Base-by-base conservation (phyloP, 2,113 vertebrate genomes). In the Naja naja region DNA sequence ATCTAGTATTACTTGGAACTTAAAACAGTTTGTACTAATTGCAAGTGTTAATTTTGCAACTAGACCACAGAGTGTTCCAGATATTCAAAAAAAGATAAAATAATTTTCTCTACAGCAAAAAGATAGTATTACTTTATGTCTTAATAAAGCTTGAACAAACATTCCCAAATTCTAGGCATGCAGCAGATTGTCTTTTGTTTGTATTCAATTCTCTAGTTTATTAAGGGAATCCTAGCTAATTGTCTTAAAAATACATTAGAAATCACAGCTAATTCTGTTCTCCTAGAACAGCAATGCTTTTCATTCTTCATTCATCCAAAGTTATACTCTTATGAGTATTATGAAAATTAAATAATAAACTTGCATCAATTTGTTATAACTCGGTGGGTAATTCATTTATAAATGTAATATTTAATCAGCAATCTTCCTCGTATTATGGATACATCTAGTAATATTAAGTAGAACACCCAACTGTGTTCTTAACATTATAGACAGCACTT, bases 21-120 rank as follows among this genome's bases (percentile, higher is more conserved):
- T 47, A 58, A 18, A 56, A n/a, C 30, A 87, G 16, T 74, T 88
- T 34, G 12, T 74, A 85, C 56, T 86, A 93, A 25, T 5, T 43
- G 60, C 12, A 52, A 53, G 55, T 90, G 81, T 85, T 86, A 81
- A 86, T 93, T 93, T 25, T 25, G 86, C 27, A 88, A 64, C 60
- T 27, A 85, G 81, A 87, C 81, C 81, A 93, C 54, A 87, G 74
- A 64, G 88, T 64, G 81, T n/a, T 93, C 55, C 47, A 69, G 56
- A 25, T 34, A 22, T 64, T 45, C 5, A 3, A 49, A 49, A 56
- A 89, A 20, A 55, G n/a, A 64, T 22, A 34, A 89, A 55, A 60
- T 49, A 85, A 12, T 64, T 34, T 60, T 25, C 45, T 43, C 43
- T 34, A 0, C 4, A 20, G 74, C 16, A 25, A 58, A 74, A 52